Conservation (phyloP, 2,888 invertebrate genomes). For the Danaus chrysippus region DNA sequence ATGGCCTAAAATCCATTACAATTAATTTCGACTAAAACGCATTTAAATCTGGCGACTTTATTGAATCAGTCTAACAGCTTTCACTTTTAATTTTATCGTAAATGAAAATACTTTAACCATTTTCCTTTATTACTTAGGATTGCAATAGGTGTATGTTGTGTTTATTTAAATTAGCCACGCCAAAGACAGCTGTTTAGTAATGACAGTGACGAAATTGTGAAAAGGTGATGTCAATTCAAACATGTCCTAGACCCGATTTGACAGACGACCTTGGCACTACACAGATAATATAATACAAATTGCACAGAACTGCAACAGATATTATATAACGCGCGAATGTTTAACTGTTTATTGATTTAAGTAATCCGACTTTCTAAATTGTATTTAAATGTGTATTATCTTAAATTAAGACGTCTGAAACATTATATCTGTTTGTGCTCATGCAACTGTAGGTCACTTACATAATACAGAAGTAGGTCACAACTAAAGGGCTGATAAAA, state of each 20-base stretch:
- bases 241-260: constrained; percentile 37
- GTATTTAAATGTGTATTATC: too few species aligned
- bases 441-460: too few species aligned
- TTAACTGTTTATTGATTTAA: too few species aligned
- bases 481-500: too few species aligned
- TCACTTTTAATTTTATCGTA: constrained; percentile 1
- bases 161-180: constrained; percentile 13
- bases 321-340: too few species aligned
- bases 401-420: too few species aligned
- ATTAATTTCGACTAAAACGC: background rate
- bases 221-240: constrained; percentile 33
- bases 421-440: too few species aligned
- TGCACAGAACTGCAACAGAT: background rate
- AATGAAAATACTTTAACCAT: background rate
- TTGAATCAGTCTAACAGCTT: background rate
- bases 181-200: constrained; percentile 21
- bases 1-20: background rate
- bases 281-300: constrained; percentile 9
- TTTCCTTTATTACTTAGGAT: background rate
- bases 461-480: too few species aligned
- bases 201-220: constrained; percentile 30
- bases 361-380: too few species aligned
- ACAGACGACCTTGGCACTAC: constrained; percentile 23
- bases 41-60: background rate
- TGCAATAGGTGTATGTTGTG: constrained; percentile 4